These are phyloP conservation scores for Prenolepis imparis DNA, from an alignment of 2,888 invertebrate genomes.

Conservation along the genomic window DNA sequence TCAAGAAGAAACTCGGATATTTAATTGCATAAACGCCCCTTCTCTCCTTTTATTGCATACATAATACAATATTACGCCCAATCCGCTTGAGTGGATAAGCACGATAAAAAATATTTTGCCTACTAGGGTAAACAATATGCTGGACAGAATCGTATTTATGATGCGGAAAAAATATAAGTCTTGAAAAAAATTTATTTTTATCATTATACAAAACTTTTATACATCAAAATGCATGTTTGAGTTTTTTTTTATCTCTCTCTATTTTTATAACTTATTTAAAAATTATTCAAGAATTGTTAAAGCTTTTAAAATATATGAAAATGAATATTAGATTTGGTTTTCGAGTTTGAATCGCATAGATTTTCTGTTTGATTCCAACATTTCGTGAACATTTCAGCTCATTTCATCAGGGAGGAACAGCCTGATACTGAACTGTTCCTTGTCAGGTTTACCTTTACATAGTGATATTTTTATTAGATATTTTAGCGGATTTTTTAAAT, in stretches of 20 bases:
- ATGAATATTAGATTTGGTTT: too few relatives aligned
- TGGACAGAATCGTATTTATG: not conserved
- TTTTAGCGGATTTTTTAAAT: too few relatives aligned
- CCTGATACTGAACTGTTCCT: too few relatives aligned
- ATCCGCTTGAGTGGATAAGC: not conserved
- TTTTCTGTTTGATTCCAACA: too few relatives aligned
- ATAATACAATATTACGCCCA: conserved; percentile 15
- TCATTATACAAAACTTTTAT: not conserved
- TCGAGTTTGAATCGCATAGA: too few relatives aligned
- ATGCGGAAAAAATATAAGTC: not conserved
- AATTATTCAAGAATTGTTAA: conserved; percentile 13
- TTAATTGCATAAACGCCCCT: conserved; percentile 36
- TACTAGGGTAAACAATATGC: not conserved
- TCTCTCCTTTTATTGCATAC: not conserved
- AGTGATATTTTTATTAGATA: too few relatives aligned
- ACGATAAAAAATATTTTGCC: not conserved
- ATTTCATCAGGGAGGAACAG: too few relatives aligned
- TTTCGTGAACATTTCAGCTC: too few relatives aligned
- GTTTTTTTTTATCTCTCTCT: not conserved
- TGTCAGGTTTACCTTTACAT: too few relatives aligned
- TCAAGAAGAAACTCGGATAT: conserved; percentile 49
- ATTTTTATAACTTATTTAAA: not conserved
- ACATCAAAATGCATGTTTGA: not conserved
- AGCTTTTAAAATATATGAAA: conserved; percentile 11
- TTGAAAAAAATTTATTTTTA: conserved; percentile 18